Percentiles rank a stretch among this genome's conserved stretches.
Evolutionary conservation across 2,113 vertebrate genomes (phyloP).

Genomic region (Hemibagrus wyckioides): DNA sequence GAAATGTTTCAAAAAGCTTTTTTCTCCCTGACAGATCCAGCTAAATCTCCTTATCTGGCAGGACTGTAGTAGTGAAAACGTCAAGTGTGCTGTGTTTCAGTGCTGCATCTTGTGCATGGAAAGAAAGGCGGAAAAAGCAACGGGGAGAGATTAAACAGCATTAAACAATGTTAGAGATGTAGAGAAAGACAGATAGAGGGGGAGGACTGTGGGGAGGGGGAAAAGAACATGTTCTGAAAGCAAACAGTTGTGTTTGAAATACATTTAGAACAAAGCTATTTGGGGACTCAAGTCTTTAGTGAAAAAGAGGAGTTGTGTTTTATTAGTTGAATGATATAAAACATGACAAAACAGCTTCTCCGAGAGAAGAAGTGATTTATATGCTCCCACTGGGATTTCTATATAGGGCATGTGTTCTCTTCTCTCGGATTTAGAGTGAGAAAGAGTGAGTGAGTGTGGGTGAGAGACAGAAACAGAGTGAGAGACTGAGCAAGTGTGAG

Average conservation of each 20-base stretch:
- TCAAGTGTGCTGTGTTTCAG: conserved; percentile 45
- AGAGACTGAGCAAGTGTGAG: conserved; percentile 14
- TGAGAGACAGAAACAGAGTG: conserved; percentile 2
- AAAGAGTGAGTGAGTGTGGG: conserved; percentile 39
- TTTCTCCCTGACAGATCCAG: conserved; percentile 26
- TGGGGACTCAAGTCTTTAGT: conserved; percentile 70
- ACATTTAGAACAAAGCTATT: conserved; percentile 66
- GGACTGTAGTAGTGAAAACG: conserved; percentile 40
- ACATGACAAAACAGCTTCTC: conserved; percentile 76
- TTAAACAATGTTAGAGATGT: conserved; percentile 48
- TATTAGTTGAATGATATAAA: conserved; percentile 76
- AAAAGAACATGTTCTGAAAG: conserved; percentile 54
- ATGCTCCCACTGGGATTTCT: conserved; percentile 66
- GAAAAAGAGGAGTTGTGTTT: conserved; percentile 66
- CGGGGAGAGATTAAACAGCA: conserved; percentile 34
- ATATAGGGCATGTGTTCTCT: conserved; percentile 71
- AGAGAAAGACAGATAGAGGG: conserved; percentile 48
- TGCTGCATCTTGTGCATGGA: conserved; percentile 36
- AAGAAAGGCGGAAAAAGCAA: conserved; percentile 22
- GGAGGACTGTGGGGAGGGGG: conserved; percentile 34
- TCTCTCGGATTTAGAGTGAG: conserved; percentile 47
- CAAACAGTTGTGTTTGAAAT: conserved; percentile 64
- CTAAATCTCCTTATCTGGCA: conserved; percentile 54
- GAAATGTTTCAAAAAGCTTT: conserved; percentile 26
- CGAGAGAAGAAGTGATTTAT: conserved; percentile 71